phyloP scores from a whole-genome alignment of 2,797 vertebrate genomes.

The Pristis pectinata region DNA sequence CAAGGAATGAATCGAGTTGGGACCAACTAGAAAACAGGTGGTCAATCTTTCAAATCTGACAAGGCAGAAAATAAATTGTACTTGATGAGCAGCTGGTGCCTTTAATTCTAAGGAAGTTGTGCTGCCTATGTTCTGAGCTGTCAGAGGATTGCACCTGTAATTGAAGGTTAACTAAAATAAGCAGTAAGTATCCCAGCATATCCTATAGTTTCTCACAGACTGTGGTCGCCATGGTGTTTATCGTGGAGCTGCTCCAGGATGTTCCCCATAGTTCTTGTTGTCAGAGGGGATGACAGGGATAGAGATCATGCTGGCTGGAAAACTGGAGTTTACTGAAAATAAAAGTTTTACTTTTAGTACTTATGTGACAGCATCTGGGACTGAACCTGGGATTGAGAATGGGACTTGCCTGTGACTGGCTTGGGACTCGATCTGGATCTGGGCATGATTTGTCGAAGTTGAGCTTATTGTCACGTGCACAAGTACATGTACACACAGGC shows the following conservation, averaged over 20 bases:
- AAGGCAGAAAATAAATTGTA: background rate
- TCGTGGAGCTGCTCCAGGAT: background rate
- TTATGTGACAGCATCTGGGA: background rate
- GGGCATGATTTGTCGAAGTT: too few relatives aligned
- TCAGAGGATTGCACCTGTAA: background rate
- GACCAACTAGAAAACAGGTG: background rate
- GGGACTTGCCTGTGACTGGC: too few relatives aligned
- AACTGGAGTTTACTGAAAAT: background rate
- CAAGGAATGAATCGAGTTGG: background rate
- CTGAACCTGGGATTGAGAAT: background rate
- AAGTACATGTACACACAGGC: too few relatives aligned
- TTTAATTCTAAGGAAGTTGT: background rate
- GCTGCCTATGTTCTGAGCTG: background rate
- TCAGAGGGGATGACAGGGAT: background rate
- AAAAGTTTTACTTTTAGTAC: background rate
- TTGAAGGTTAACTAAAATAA: background rate
- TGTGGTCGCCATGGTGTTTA: background rate
- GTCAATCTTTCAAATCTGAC: background rate
- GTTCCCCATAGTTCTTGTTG: background rate
- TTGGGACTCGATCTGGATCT: too few relatives aligned
- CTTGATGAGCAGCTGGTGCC: background rate
- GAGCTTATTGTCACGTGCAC: too few relatives aligned
- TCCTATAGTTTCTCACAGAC: background rate
- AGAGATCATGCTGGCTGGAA: background rate
- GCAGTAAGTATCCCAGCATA: background rate